phyloP scores from a whole-genome alignment of 2,888 invertebrate species.

The Spilarctia lutea region DNA sequence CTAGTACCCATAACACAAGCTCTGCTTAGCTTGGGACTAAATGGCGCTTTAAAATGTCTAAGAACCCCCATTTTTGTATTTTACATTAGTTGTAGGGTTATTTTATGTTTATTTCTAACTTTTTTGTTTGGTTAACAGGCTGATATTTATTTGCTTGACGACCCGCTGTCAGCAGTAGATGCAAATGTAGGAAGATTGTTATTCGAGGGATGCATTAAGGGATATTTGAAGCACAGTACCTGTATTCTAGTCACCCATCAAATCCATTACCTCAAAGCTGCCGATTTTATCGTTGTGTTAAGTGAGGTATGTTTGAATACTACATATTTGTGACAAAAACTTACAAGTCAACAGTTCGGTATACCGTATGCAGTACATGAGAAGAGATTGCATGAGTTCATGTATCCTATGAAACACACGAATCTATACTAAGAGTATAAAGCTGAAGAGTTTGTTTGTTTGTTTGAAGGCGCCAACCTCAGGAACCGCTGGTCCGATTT shows the following conservation, averaged over 20 bases:
- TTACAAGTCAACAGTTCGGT: no score
- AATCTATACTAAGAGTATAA: no score
- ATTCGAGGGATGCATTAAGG: slow-evolving; percentile 91
- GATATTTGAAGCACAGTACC: slow-evolving; percentile 88
- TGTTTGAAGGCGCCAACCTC: no score
- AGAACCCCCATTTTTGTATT: neutral
- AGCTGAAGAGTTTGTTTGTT: no score
- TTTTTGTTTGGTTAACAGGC: slow-evolving; percentile 75
- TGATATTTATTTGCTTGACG: slow-evolving; percentile 93
- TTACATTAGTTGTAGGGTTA: neutral
- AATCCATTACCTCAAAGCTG: slow-evolving; percentile 87
- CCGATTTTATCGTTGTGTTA: slow-evolving; percentile 85
- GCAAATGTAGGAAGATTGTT: slow-evolving; percentile 91
- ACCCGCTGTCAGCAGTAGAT: slow-evolving; percentile 94
- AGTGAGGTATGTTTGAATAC: slow-evolving; percentile 66
- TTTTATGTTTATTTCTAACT: neutral
- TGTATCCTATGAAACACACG: no score
- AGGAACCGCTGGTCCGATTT: no score
- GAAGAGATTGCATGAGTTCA: no score
- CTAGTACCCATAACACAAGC: no score
- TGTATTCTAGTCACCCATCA: slow-evolving; percentile 95
- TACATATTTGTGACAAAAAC: neutral
- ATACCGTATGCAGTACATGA: no score
- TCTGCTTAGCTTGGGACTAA: no score
- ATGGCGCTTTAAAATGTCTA: neutral